A percentile compares a stretch with the other conserved stretches of the same genome.
phyloP scores from a whole-genome alignment of 2,797 vertebrate genomes.

The Ptychadena robeensis region DNA sequence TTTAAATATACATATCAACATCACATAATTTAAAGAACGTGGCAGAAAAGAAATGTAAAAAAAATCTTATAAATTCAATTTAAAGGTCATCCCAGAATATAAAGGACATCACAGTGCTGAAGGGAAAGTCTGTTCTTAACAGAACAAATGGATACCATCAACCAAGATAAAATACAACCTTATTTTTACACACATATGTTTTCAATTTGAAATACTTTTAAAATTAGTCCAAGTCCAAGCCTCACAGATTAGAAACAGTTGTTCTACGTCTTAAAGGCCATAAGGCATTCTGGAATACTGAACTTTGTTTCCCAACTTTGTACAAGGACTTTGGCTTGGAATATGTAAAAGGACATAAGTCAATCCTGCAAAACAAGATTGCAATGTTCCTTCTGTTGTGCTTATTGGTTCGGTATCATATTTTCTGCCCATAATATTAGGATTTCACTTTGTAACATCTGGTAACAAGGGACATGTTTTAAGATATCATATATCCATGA shows the following conservation, averaged over 20 bases:
- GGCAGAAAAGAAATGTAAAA: background rate
- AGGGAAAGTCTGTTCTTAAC: constrained; percentile 15
- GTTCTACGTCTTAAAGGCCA: constrained; percentile 62
- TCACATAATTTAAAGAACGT: background rate
- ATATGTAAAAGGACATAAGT: background rate
- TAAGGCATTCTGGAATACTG: constrained; percentile 46
- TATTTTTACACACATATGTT: constrained; percentile 62
- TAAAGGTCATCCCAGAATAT: constrained; percentile 27
- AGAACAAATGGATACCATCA: constrained; percentile 55
- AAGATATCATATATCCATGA: constrained; percentile 33
- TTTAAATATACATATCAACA: no score
- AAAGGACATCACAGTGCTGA: constrained; percentile 31
- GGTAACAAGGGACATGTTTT: constrained; percentile 42
- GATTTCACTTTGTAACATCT: constrained; percentile 64
- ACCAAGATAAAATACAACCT: constrained; percentile 28
- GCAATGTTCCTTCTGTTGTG: constrained; percentile 20
- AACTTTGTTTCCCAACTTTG: constrained; percentile 38
- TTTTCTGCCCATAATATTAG: constrained; percentile 65
- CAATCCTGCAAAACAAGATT: background rate
- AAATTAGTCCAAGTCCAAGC: constrained; percentile 69
- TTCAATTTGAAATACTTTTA: constrained; percentile 64
- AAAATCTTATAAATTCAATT: constrained; percentile 19
- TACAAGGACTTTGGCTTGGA: constrained; percentile 26
- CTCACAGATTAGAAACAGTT: constrained; percentile 75
- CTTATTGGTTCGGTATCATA: constrained; percentile 48